Base-by-base conservation (phyloP, 2,888 invertebrate species). In the Synanthedon formicaeformis region DNA sequence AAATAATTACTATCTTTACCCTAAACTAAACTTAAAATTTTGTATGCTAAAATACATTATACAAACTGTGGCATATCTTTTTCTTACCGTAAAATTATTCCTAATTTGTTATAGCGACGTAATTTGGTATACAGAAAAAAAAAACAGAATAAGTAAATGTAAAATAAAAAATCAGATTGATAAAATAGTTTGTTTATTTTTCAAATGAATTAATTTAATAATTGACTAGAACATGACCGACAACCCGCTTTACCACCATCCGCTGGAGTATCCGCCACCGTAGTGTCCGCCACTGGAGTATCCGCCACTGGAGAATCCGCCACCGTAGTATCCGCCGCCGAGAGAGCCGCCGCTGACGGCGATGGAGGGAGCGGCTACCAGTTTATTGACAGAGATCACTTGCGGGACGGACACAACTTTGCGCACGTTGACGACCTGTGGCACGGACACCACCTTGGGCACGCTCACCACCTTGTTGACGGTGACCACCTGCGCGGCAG, bases 351-450 rank as follows among this genome's bases (percentile, higher is more conserved):
- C 57, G 51, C 55, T 51, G 50, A 50, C 41, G 52, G 56, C 52
- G 61, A 63, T 58, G 59, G 60, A 58, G 53, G 67, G 63, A 23
- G 69, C 63, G 49, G 78, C 65, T 52, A 80, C 72, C 50, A 76
- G 68, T 58, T 67, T 64, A 62, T 79, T 80, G 53, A 78, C 75
- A 53, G 78, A 67, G 60, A 78, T 69, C 57, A 74, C 75, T 62
- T 73, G 70, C 13, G 72, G 75, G 55, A 72, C 72, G 52, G 70
- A 66, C 57, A 81, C 69, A 40, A 74, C 62, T 56, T 73, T 78
- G 56, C 66, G 72, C 12, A 74, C 72, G 41, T 62, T 60, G 45
- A 75, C 64, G 10, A 73, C 68, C 55, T 73, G 68, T 8, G 77
- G 74, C 27, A 68, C 69, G 41, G 62, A 60, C 41, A 73, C 65